Percentiles rank a stretch among this genome's conserved stretches.
Evolutionary conservation across 2,113 vertebrate species (phyloP).

Genomic region (Phaethornis superciliosus): DNA sequence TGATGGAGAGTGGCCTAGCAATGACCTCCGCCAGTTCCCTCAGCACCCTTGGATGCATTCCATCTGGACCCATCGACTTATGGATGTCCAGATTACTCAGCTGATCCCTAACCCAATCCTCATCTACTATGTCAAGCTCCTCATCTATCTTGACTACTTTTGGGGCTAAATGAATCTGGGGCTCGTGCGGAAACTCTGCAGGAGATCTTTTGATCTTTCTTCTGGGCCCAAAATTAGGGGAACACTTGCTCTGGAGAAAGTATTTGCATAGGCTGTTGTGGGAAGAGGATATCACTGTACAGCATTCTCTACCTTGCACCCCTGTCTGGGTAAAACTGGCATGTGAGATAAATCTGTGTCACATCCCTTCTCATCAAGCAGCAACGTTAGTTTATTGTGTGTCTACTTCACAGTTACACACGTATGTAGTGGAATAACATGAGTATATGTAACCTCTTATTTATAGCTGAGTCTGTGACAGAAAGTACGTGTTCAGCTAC

Average conservation of each 20-base stretch:
- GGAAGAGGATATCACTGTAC: rapidly evolving
- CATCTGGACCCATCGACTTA: too few species aligned
- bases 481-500: neutral
- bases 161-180: too few species aligned
- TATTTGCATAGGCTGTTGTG: neutral
- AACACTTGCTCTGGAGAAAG: neutral
- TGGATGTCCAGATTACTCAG: too few species aligned
- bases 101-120: too few species aligned
- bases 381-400: rapidly evolving
- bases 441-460: neutral
- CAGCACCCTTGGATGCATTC: too few species aligned
- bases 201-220: neutral
- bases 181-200: too few species aligned
- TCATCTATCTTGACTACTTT: too few species aligned
- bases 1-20: too few species aligned
- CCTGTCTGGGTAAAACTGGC: neutral
- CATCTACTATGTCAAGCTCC: too few species aligned
- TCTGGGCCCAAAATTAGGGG: neutral
- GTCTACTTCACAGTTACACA: neutral
- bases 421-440: rapidly evolving
- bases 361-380: neutral
- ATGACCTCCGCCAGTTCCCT: too few species aligned
- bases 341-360: neutral
- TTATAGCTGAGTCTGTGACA: neutral
- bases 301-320: neutral